Evolutionary conservation across 2,888 invertebrate genomes (phyloP), one percentile per base, ranked within the genome.

Genomic region (Catocala sponsa): DNA sequence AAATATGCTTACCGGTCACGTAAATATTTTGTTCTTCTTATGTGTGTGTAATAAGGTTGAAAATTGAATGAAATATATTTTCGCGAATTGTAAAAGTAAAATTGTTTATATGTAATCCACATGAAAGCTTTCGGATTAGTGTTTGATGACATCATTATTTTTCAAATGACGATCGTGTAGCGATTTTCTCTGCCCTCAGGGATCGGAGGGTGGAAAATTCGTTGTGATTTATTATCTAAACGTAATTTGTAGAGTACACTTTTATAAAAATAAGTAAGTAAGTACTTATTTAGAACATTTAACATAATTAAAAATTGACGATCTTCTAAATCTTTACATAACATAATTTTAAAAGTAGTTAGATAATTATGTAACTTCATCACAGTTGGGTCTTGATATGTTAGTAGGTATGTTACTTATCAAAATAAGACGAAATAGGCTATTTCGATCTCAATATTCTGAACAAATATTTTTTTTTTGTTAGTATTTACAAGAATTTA

Each of bases 131-230:
- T 90, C 79, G 91, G 93, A 94, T 94, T 94, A 94, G 94, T 91
- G 92, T 94, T 94, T 94, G 94, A 94, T 94, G 94, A 94, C 92
- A 87, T 94, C 94, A 94, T 94, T 94, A 94, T 93, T 93, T 91
- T 88, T 84, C 88, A 86, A 91, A 94, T 91, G 91, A 91, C 89
- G 86, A 91, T 93, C 91, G 88, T 87, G 91, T 93, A 85, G 90
- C 92, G 87, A 91, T 91, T 91, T 86, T 87, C 84, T 84, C 75
- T 74, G 81, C 87, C 82, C 87, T 81, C 69, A 77, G 88, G 88
- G 87, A 83, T 70, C 68, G 69, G 80, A 83, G 85, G 77, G 77
- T 74, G 73, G 74, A 79, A 80, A 79, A 76, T 78, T 74, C 70
- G 76, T 79, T 66, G 85, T 90, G 92, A 93, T 93, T 93, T 92